phyloP scores from a whole-genome alignment of 1,140 invertebrate genomes.

The Spodoptera litura region DNA sequence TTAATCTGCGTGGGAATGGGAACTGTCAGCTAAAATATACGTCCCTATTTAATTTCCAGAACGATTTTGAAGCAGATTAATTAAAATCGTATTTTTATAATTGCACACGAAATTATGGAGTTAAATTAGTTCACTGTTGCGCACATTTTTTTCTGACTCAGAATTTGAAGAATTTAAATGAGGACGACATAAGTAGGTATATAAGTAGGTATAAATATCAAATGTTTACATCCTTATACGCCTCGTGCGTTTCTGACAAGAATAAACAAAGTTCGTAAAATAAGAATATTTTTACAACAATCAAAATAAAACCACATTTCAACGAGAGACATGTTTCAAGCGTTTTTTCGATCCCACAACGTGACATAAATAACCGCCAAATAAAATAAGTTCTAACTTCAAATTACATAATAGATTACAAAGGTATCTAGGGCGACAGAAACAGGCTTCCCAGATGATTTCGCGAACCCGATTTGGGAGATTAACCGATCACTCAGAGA shows the following conservation, averaged over 20 bases:
- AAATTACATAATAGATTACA: slow-evolving; percentile 10
- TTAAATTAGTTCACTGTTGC: neutral
- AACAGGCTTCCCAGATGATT: slow-evolving; percentile 26
- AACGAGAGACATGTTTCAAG: neutral
- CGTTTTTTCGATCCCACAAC: slow-evolving; percentile 24
- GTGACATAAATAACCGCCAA: slow-evolving; percentile 11
- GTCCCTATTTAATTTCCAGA: slow-evolving; percentile 34
- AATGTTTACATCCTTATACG: slow-evolving; percentile 4
- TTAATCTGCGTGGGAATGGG: slow-evolving; percentile 33
- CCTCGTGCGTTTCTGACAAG: neutral
- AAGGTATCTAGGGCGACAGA: slow-evolving; percentile 37
- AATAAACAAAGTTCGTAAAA: slow-evolving; percentile 14
- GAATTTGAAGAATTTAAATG: neutral
- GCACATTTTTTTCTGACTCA: too few relatives aligned
- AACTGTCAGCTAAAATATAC: neutral
- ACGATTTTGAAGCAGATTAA: neutral
- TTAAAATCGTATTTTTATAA: slow-evolving; percentile 23
- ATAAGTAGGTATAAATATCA: neutral
- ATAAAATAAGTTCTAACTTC: neutral
- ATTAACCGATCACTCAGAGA: slow-evolving; percentile 41
- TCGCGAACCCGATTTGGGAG: slow-evolving; percentile 37
- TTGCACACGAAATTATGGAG: slow-evolving; percentile 6
- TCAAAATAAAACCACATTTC: neutral
- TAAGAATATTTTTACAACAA: slow-evolving; percentile 3
- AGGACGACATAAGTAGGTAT: neutral